These are phyloP conservation scores for Ophion obscuratus DNA, from an alignment of 2,888 invertebrate species.

Conservation along the genomic window DNA sequence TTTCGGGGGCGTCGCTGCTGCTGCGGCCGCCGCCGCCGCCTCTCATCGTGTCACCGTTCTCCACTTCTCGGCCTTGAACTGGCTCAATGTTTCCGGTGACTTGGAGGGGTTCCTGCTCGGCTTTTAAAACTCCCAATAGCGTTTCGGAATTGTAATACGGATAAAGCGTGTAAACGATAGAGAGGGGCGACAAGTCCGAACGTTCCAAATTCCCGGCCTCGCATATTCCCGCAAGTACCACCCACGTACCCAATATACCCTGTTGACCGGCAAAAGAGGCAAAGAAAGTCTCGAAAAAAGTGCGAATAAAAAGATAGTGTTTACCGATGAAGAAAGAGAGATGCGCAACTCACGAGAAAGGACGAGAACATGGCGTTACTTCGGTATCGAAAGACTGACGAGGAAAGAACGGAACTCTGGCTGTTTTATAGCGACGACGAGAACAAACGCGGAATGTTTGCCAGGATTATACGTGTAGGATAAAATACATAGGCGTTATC, in stretches of 20 bases:
- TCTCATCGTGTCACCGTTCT: not conserved
- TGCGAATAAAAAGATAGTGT: conserved; percentile 32
- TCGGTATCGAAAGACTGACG: conserved; percentile 52
- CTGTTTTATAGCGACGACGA: conserved; percentile 47
- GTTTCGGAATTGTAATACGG: conserved; percentile 72
- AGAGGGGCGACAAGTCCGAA: conserved; percentile 67
- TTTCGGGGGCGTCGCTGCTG: not conserved
- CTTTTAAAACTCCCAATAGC: conserved; percentile 65
- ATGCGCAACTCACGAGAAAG: conserved; percentile 53
- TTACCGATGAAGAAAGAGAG: not conserved
- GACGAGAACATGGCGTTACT: conserved; percentile 53
- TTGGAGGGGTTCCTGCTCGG: conserved; percentile 57
- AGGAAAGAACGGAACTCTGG: conserved; percentile 23
- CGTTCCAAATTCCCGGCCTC: conserved; percentile 60
- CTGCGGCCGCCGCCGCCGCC: conserved; percentile 8
- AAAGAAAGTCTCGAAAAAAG: conserved; percentile 51
- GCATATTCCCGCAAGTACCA: conserved; percentile 56
- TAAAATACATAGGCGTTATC: conserved; percentile 34
- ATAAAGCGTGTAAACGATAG: conserved; percentile 70
- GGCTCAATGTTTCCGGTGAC: conserved; percentile 20
- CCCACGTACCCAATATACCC: conserved; percentile 56
- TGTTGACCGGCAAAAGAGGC: conserved; percentile 36
- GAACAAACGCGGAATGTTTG: conserved; percentile 23
- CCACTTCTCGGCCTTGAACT: not conserved
- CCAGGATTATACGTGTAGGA: conserved; percentile 35